A percentile compares a stretch with the other conserved stretches of the same genome.
phyloP scores from a whole-genome alignment of 1,140 invertebrate species.

The Solenopsis fugax region DNA sequence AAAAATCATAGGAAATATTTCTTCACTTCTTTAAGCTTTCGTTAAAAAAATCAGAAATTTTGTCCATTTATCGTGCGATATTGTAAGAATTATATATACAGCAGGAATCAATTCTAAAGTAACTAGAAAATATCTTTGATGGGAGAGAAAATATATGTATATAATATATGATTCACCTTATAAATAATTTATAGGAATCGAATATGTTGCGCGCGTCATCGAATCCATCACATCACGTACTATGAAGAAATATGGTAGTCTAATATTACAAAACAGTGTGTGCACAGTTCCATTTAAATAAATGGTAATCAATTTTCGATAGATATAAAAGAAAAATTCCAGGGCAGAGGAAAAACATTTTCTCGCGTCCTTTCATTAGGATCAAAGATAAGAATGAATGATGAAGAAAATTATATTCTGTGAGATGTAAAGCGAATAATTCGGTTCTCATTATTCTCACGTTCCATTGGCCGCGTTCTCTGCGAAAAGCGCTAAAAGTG shows the following conservation, averaged over 20 bases:
- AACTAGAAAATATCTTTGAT: not conserved
- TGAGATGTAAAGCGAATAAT: constrained; percentile 4
- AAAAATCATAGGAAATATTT: too few relatives aligned
- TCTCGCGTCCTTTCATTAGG: not conserved
- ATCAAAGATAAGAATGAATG: not conserved
- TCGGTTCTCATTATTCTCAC: constrained; percentile 9
- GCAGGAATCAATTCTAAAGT: not conserved
- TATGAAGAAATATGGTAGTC: not conserved
- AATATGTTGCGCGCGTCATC: not conserved
- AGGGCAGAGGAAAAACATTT: not conserved
- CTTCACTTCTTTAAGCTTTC: too few relatives aligned
- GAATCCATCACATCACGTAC: not conserved
- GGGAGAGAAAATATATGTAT: not conserved
- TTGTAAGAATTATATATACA: not conserved
- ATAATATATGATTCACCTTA: not conserved
- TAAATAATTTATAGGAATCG: constrained; percentile 31
- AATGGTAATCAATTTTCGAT: constrained; percentile 31
- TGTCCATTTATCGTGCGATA: not conserved
- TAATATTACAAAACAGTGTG: not conserved
- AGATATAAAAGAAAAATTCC: not conserved
- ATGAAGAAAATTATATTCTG: constrained; percentile 6
- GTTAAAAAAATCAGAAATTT: not conserved
- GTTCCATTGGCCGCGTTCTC: constrained; percentile 9
- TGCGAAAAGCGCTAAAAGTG: constrained; percentile 28
- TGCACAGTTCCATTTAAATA: constrained; percentile 29